Evolutionary conservation across 2,888 invertebrate genomes (phyloP).

Genomic region (Altica lythri): DNA sequence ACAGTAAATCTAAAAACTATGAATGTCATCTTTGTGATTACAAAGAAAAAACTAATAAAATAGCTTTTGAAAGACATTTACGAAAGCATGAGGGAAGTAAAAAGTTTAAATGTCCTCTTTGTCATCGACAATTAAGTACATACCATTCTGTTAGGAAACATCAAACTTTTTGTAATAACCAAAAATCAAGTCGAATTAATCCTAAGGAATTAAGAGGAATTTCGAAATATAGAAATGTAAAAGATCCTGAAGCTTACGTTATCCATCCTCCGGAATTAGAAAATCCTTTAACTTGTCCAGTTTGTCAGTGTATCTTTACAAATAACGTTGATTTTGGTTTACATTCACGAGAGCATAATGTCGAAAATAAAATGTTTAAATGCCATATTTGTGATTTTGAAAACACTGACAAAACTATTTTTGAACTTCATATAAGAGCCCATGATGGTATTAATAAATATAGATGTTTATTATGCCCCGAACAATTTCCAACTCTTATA

Average conservation of each 20-base stretch:
- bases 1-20: constrained; percentile 45
- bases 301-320: constrained; percentile 48
- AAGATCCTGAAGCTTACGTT: not conserved
- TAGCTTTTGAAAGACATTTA: constrained; percentile 47
- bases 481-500: constrained; percentile 52
- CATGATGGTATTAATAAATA: constrained; percentile 54
- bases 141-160: too few species aligned
- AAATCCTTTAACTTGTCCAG: constrained; percentile 49
- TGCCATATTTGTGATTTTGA: constrained; percentile 6
- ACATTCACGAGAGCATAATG: constrained; percentile 36
- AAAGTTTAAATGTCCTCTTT: constrained; percentile 41
- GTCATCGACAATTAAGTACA: constrained; percentile 25
- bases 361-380: constrained; percentile 5
- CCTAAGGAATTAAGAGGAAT: not conserved
- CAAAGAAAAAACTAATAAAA: constrained; percentile 37
- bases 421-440: constrained; percentile 51
- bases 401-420: constrained; percentile 45
- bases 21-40: constrained; percentile 50
- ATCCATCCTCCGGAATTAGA: constrained; percentile 30
- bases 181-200: not conserved
- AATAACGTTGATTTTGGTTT: constrained; percentile 42
- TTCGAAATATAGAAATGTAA: not conserved
- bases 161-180: too few species aligned
- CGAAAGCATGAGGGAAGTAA: constrained; percentile 43
- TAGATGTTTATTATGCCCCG: constrained; percentile 40